These are phyloP conservation scores for Syndactyla subalaris DNA, from an alignment of 2,797 vertebrate species.

Conservation along the genomic window DNA sequence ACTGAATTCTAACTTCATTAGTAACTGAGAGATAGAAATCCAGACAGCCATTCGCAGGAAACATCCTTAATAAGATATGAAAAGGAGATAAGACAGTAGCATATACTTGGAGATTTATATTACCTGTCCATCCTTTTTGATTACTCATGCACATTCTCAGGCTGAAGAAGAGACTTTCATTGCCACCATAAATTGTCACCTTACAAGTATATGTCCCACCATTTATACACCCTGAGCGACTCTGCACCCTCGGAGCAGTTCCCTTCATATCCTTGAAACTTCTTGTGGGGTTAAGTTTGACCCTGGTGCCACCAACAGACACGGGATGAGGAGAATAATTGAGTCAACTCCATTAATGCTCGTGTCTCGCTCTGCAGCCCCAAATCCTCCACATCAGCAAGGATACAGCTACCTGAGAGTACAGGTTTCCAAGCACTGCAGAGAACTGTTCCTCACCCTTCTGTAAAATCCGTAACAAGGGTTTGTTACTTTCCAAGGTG, in stretches of 20 bases:
- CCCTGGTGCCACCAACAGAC: not conserved
- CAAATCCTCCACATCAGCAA: not conserved
- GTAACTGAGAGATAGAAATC: not conserved
- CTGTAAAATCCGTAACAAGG: not conserved
- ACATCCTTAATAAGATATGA: not conserved
- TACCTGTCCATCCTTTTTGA: not conserved
- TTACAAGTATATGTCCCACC: not conserved
- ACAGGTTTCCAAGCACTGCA: not conserved
- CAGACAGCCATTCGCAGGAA: not conserved
- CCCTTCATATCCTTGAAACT: not conserved
- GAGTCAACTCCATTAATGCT: not conserved
- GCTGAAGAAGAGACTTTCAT: not conserved
- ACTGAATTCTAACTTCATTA: not conserved
- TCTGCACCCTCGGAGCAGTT: not conserved
- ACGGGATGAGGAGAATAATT: rapidly evolving
- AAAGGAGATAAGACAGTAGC: not conserved
- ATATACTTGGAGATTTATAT: not conserved
- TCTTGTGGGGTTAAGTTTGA: not conserved
- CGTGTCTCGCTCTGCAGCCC: not conserved
- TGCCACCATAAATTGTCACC: not conserved
- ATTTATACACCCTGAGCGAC: not conserved
- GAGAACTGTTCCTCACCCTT: not conserved
- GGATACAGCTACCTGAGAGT: not conserved
- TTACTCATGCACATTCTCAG: not conserved
- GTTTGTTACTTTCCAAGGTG: not conserved